Evolutionary conservation across 1,140 invertebrate genomes (phyloP), one percentile per base, ranked within the genome.

Genomic region (Drosophila dunni): DNA sequence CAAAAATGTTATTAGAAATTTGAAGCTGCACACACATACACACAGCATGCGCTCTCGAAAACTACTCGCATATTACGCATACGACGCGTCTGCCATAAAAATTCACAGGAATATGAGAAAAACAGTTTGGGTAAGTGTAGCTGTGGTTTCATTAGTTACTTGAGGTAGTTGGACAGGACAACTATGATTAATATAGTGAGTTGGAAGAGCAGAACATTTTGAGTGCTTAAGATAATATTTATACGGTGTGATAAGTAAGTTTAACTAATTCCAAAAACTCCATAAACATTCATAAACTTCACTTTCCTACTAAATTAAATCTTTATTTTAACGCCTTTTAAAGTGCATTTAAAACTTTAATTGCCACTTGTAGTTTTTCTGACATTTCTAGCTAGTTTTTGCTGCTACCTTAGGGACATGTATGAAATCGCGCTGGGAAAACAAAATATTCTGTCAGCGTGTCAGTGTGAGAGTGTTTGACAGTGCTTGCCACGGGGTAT

Each of bases 1-100:
- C 29, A 58, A 64, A 68, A 71, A 70, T 78, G 50, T 42, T 56
- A 75, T 78, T 76, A 67, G 75, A 76, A 69, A 70, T 70, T 75
- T 66, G 42, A 40, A 56, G 50, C 33, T 29, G 4, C 24, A 29
- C 4, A 29, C 24, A 29, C 24, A 29, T 20, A 20, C 24, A 11
- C 40, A 64, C 45, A 33, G 29, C 56, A 65, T 33, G 17, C 34
- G 57, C 40, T 50, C 1, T 11, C 33, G 15, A 9, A 11, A 13
- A 68, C 38, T 63, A 8, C 46, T 34, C 15, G 53, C 61, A 76
- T 73, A 79, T 82, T 58, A 79, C 75, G 33, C 67, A 81, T 72
- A 76, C 67, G 67, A 51, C 46, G 53, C 60, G 54, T 81, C 15
- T 38, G 74, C 69, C 48, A 51, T 46, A 60, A 53, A 57, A 53